Evolutionary conservation across 2,113 vertebrate genomes (phyloP).

Genomic region (Tetraodon nigroviridis): DNA sequence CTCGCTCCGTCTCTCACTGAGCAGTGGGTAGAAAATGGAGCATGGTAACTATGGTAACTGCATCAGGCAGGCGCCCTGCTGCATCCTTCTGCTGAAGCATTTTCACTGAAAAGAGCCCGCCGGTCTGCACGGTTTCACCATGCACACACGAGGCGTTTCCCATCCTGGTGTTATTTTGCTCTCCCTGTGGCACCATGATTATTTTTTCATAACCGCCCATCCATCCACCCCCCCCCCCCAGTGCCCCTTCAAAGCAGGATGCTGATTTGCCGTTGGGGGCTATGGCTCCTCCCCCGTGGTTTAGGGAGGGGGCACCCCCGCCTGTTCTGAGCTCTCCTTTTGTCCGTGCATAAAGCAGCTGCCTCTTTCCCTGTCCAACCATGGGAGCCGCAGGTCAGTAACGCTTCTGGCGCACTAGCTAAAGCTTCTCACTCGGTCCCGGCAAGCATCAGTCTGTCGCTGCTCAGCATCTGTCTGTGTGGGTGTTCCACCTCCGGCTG

Average conservation of each 20-base stretch:
- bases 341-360: slow-evolving; percentile 75
- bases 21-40: slow-evolving; percentile 66
- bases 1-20: slow-evolving; percentile 36
- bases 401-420: slow-evolving; percentile 50
- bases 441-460: slow-evolving; percentile 30
- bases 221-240: slow-evolving; percentile 22
- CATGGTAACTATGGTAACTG: slow-evolving; percentile 78
- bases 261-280: slow-evolving; percentile 58
- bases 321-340: slow-evolving; percentile 65
- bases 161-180: slow-evolving; percentile 28
- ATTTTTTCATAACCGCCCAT: slow-evolving; percentile 60
- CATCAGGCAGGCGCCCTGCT: slow-evolving; percentile 65
- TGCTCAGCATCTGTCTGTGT: slow-evolving; percentile 32
- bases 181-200: slow-evolving; percentile 52
- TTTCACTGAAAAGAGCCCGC: neutral
- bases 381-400: slow-evolving; percentile 80
- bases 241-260: slow-evolving; percentile 20
- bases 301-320: slow-evolving; percentile 20
- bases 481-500: slow-evolving; percentile 21
- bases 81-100: neutral
- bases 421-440: slow-evolving; percentile 40
- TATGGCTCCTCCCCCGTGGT: slow-evolving; percentile 53
- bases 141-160: neutral
- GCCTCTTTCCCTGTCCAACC: slow-evolving; percentile 73
- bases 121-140: neutral